Percentiles rank a stretch among this genome's conserved stretches.
These are phyloP conservation scores for Coregonus ussuriensis DNA, from an alignment of 2,797 vertebrate species.

Conservation along the genomic window DNA sequence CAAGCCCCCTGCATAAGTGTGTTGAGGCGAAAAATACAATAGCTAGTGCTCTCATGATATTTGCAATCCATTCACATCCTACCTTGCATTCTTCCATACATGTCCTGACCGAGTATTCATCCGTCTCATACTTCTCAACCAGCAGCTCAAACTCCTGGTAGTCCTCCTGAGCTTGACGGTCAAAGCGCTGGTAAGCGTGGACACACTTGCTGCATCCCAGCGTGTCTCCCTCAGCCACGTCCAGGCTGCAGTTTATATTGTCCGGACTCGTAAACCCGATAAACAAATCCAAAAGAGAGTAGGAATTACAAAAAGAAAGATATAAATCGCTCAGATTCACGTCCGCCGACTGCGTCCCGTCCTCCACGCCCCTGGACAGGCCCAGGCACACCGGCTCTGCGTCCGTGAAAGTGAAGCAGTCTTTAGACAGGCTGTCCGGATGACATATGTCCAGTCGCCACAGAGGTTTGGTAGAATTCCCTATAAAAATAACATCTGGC, in stretches of 20 bases:
- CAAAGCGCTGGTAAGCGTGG: constrained; percentile 88
- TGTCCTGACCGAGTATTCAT: constrained; percentile 95
- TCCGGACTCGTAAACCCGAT: constrained; percentile 88
- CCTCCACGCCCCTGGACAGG: constrained; percentile 74
- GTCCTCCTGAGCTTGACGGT: constrained; percentile 92
- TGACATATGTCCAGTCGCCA: constrained; percentile 88
- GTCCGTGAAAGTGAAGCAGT: constrained; percentile 90
- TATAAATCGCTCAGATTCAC: constrained; percentile 95
- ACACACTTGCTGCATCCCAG: constrained; percentile 87
- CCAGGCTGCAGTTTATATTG: constrained; percentile 91
- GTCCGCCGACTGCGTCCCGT: constrained; percentile 67
- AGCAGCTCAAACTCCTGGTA: constrained; percentile 95
- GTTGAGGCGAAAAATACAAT: not conserved
- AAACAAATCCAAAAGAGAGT: constrained; percentile 99
- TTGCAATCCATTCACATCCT: constrained; percentile 62
- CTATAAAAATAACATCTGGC: constrained; percentile 85
- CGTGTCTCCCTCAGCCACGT: constrained; percentile 79
- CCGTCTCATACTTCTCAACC: constrained; percentile 95
- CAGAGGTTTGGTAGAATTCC: constrained; percentile 86
- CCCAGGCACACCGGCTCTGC: constrained; percentile 86
- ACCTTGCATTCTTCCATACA: constrained; percentile 99
- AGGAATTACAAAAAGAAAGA: constrained; percentile 99
- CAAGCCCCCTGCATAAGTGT: not conserved
- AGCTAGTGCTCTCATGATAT: not conserved
- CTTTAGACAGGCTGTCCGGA: constrained; percentile 84